A percentile compares a stretch with the other conserved stretches of the same genome.
Conservation (phyloP, 2,113 vertebrate genomes). For the Sporophila hypoxantha region DNA sequence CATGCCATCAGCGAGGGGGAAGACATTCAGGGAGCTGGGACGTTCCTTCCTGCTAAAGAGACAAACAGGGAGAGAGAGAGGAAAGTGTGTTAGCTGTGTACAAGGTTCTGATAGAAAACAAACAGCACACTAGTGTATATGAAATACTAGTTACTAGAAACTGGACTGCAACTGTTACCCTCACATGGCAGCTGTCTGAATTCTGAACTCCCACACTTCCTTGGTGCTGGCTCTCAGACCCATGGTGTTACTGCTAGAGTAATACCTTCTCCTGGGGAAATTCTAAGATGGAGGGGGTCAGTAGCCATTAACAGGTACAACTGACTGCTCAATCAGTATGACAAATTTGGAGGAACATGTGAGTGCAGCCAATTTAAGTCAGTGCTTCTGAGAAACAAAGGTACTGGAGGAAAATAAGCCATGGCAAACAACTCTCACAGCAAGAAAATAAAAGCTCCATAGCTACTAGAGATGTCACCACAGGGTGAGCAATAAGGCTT, state of each 20-base stretch:
- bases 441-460: not conserved
- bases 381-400: not conserved
- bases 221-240: not conserved
- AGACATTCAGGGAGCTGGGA: slow-evolving; percentile 91
- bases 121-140: not conserved
- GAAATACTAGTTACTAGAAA: not conserved
- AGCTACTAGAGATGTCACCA: not conserved
- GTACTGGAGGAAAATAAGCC: not conserved
- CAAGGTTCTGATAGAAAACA: not conserved
- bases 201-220: not conserved
- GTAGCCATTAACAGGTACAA: not conserved
- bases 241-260: not conserved
- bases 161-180: not conserved
- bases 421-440: not conserved
- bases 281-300: not conserved
- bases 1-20: slow-evolving; percentile 88
- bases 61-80: not conserved
- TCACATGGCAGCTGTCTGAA: not conserved
- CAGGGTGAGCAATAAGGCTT: not conserved
- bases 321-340: not conserved
- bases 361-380: not conserved
- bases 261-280: not conserved
- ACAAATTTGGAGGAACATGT: not conserved
- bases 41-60: slow-evolving; percentile 88
- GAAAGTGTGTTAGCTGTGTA: not conserved